A percentile compares a stretch with the other conserved stretches of the same genome.
phyloP scores from a whole-genome alignment of 2,797 vertebrate genomes.

The Tokudaia muenninki region DNA sequence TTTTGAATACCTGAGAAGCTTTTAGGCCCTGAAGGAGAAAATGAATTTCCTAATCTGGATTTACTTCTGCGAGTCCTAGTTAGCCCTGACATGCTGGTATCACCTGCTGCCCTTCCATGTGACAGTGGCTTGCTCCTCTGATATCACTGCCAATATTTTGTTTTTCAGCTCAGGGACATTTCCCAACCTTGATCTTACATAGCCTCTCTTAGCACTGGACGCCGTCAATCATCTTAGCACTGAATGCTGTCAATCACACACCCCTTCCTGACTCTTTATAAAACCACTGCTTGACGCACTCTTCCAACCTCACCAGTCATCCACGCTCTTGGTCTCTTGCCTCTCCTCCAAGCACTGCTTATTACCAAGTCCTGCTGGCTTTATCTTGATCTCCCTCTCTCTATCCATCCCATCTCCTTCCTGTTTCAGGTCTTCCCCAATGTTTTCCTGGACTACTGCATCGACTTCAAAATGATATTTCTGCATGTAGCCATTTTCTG shows the following conservation, averaged over 20 bases:
- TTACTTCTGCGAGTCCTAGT: neutral
- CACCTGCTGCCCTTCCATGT: neutral
- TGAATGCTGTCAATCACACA: neutral
- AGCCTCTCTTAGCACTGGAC: neutral
- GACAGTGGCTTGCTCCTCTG: neutral
- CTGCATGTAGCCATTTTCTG: neutral
- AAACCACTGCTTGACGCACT: neutral
- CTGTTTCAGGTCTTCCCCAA: neutral
- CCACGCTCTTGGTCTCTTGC: neutral
- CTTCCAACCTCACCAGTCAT: neutral
- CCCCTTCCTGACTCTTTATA: neutral
- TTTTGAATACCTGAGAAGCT: constrained; percentile 37
- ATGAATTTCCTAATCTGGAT: neutral
- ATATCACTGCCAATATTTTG: neutral
- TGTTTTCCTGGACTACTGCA: neutral
- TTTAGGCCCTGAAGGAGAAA: neutral
- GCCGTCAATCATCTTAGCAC: neutral
- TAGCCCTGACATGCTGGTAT: neutral
- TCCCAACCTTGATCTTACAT: neutral
- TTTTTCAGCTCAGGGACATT: neutral
- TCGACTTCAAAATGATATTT: neutral
- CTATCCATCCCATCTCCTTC: neutral
- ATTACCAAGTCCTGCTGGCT: neutral
- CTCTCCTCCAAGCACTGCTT: neutral
- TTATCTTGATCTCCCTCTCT: neutral